Conservation (phyloP, 2,888 invertebrate genomes). For the Hydrotaea diabolus region DNA sequence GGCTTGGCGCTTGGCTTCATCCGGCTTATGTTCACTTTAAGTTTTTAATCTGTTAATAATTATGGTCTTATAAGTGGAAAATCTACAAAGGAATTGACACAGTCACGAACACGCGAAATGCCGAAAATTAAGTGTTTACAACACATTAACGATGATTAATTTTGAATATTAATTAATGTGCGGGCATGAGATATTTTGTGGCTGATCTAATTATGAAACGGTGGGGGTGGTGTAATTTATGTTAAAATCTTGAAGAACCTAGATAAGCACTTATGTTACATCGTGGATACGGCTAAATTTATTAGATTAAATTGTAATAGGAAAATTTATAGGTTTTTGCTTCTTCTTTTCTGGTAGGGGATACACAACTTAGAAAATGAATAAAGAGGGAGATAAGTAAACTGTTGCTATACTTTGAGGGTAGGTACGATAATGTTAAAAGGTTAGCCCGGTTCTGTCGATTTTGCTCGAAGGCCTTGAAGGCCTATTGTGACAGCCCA, state of each 20-base stretch:
- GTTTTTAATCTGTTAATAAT: slow-evolving; percentile 39
- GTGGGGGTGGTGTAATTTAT: not conserved
- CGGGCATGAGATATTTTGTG: not conserved
- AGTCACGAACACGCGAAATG: not conserved
- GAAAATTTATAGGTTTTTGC: too few species aligned
- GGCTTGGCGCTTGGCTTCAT: too few species aligned
- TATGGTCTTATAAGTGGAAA: slow-evolving; percentile 30
- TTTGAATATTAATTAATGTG: slow-evolving; percentile 37
- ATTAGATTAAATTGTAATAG: too few species aligned
- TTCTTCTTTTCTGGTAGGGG: too few species aligned
- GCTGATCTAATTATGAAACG: not conserved
- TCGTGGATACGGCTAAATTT: too few species aligned
- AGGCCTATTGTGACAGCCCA: too few species aligned
- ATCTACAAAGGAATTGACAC: not conserved
- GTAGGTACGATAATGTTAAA: too few species aligned
- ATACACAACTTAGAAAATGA: too few species aligned
- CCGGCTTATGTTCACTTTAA: not conserved
- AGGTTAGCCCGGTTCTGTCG: too few species aligned
- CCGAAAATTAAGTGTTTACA: slow-evolving; percentile 46
- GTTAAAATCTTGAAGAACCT: not conserved
- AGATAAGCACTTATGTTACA: not conserved
- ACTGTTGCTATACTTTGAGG: too few species aligned
- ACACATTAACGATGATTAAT: slow-evolving; percentile 44
- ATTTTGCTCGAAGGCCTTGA: too few species aligned
- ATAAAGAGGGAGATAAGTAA: too few species aligned